Conservation (phyloP, 2,113 vertebrate genomes). For the Fregata magnificens region DNA sequence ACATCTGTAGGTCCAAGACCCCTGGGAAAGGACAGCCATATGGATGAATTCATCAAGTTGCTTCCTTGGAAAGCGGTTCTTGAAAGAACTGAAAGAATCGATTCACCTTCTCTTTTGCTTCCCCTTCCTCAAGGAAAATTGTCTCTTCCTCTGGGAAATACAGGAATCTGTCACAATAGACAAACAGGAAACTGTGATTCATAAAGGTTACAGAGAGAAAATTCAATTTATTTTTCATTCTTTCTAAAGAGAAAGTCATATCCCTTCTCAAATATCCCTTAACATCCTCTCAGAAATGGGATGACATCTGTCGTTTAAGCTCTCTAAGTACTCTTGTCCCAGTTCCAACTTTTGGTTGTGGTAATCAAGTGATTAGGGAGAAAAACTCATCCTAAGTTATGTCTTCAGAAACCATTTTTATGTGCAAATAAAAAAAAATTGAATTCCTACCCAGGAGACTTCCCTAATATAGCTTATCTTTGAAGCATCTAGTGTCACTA, state of each 20-base stretch:
- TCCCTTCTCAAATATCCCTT: not conserved
- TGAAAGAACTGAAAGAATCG: not conserved
- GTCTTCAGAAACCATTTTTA: not conserved
- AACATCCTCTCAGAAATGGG: not conserved
- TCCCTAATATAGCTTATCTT: not conserved
- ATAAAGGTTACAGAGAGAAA: slow-evolving; percentile 6
- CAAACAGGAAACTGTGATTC: not conserved
- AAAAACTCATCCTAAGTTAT: not conserved
- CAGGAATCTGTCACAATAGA: not conserved
- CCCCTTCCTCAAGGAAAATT: not conserved
- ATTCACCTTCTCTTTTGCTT: not conserved
- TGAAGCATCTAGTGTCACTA: not conserved
- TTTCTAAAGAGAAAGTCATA: not conserved
- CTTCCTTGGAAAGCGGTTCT: not conserved
- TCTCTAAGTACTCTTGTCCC: not conserved
- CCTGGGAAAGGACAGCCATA: not conserved
- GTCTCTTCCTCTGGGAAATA: not conserved
- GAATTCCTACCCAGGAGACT: not conserved
- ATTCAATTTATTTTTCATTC: not conserved
- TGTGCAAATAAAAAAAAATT: not conserved
- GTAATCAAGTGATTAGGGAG: not conserved
- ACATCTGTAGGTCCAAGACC: not conserved
- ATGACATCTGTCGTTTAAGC: not conserved
- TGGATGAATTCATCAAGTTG: not conserved
- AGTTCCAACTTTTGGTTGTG: not conserved